A percentile compares a stretch with the other conserved stretches of the same genome.
Conservation (phyloP, 2,113 vertebrate genomes). For the Ailurus styani region DNA sequence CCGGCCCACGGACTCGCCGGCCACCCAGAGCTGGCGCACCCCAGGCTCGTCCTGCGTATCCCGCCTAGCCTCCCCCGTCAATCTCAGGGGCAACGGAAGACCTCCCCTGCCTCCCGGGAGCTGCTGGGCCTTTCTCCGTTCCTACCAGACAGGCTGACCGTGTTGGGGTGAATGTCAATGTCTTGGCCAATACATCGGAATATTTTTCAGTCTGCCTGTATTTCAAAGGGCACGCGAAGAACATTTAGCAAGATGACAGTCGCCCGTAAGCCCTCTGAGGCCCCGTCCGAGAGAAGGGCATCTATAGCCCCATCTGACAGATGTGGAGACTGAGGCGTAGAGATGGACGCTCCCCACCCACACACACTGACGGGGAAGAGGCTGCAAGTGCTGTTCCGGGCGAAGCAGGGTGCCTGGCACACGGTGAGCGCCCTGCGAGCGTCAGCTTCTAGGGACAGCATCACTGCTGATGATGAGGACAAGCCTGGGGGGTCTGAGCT, state of each 20-base stretch:
- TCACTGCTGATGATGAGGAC: neutral
- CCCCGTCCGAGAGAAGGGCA: neutral
- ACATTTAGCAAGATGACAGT: neutral
- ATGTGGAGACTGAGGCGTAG: neutral
- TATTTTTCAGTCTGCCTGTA: neutral
- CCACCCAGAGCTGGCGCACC: neutral
- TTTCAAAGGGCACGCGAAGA: neutral
- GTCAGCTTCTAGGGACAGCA: rapidly evolving
- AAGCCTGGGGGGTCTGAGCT: neutral
- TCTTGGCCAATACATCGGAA: neutral
- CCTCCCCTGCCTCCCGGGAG: neutral
- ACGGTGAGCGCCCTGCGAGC: neutral
- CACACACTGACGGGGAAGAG: no score
- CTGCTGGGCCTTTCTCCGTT: neutral
- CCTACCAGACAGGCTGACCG: neutral
- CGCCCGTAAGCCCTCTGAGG: neutral
- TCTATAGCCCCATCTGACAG: neutral
- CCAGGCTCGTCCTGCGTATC: neutral
- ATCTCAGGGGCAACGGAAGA: neutral
- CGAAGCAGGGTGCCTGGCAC: neutral
- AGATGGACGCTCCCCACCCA: neutral
- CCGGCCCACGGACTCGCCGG: neutral
- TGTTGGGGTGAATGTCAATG: neutral
- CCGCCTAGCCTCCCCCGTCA: neutral
- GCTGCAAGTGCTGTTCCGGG: neutral